These are phyloP conservation scores for Dicrurus megarhynchus DNA, from an alignment of 2,113 vertebrate species.

Conservation along the genomic window DNA sequence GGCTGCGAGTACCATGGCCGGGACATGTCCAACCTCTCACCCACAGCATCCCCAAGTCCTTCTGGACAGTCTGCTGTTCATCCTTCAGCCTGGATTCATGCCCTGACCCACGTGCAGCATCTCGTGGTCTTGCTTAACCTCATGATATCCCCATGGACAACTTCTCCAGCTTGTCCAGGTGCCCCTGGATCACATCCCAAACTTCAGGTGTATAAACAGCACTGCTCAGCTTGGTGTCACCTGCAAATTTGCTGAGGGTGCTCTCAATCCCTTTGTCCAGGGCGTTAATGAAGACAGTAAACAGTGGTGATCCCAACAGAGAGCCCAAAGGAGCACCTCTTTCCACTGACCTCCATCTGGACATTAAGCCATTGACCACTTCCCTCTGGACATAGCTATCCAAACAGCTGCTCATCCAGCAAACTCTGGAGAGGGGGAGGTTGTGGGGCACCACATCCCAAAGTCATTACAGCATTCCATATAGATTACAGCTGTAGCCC, in stretches of 20 bases:
- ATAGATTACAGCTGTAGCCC: too few relatives aligned
- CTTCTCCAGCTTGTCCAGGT: background rate
- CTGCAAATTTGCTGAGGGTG: fast-evolving
- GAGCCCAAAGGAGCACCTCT: too few relatives aligned
- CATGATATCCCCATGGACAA: background rate
- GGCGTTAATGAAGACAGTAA: background rate
- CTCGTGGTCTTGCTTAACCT: background rate
- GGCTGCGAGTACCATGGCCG: background rate
- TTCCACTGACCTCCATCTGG: too few relatives aligned
- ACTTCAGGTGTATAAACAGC: fast-evolving
- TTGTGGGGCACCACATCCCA: fast-evolving
- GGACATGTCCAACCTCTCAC: background rate
- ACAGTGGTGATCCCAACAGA: too few relatives aligned
- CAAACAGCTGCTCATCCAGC: background rate
- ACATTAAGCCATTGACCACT: too few relatives aligned
- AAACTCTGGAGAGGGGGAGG: too few relatives aligned
- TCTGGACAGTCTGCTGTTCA: background rate
- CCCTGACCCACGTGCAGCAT: fast-evolving
- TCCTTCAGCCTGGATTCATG: background rate
- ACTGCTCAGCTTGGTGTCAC: background rate
- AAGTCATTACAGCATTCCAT: fast-evolving
- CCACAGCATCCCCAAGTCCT: background rate
- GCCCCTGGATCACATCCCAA: fast-evolving
- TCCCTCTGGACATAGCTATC: background rate
- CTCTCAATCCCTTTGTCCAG: background rate